phyloP scores from a whole-genome alignment of 2,888 invertebrate species.

The Apodemia mormo region DNA sequence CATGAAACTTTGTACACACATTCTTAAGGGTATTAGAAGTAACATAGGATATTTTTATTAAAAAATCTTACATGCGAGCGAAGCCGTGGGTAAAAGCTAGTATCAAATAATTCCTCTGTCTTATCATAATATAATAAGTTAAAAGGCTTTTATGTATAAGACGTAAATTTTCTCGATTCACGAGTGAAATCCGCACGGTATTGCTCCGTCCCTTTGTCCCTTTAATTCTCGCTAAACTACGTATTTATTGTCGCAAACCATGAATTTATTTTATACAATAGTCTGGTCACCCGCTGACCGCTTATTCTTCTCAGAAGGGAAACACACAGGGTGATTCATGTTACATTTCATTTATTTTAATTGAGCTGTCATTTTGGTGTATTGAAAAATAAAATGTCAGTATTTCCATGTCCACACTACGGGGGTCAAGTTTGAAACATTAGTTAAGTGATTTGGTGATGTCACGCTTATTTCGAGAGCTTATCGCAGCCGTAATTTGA shows the following conservation, averaged over 20 bases:
- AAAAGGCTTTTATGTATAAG: too few species aligned
- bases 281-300: conserved; percentile 53
- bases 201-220: not conserved
- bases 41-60: too few species aligned
- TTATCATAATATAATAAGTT: too few species aligned
- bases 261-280: conserved; percentile 35
- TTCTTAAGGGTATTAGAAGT: too few species aligned
- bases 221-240: conserved; percentile 13
- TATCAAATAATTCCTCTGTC: too few species aligned
- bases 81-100: too few species aligned
- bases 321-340: conserved; percentile 44
- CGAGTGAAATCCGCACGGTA: not conserved
- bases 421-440: conserved; percentile 11
- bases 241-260: conserved; percentile 24
- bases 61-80: too few species aligned
- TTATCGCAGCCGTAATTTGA: conserved; percentile 1
- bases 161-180: not conserved
- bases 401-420: conserved; percentile 21
- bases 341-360: conserved; percentile 44
- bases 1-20: too few species aligned
- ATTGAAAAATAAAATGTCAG: conserved; percentile 16
- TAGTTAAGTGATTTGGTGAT: conserved; percentile 14
- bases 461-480: conserved; percentile 15
- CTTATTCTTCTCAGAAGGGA: conserved; percentile 55
- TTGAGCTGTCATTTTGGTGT: conserved; percentile 45